Evolutionary conservation across 1,140 invertebrate species (phyloP).

Genomic region (Phymastichus coffea): DNA sequence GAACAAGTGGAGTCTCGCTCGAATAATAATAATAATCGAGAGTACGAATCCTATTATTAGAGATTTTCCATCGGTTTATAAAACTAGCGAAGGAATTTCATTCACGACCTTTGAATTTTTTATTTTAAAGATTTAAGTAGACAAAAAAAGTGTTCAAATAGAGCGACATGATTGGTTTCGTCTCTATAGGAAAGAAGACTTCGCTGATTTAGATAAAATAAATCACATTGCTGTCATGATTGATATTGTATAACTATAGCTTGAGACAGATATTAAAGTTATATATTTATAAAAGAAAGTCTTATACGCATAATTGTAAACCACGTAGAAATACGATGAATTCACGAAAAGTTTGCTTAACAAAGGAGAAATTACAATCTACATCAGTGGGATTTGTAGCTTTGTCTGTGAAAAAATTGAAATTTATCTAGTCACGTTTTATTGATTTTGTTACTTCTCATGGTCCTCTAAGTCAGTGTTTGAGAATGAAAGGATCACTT

Average conservation of each 20-base stretch:
- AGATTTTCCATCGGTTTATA: constrained; percentile 15
- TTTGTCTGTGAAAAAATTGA: constrained; percentile 6
- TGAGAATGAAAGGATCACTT: too few species aligned
- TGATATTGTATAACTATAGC: constrained; percentile 23
- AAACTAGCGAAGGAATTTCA: constrained; percentile 24
- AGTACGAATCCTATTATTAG: not conserved
- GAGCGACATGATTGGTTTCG: not conserved
- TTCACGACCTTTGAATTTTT: not conserved
- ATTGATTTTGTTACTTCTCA: too few species aligned
- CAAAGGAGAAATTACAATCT: constrained; percentile 16
- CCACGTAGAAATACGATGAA: constrained; percentile 19
- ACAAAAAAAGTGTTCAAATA: constrained; percentile 2
- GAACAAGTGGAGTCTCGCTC: too few species aligned
- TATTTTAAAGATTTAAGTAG: not conserved
- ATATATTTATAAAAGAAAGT: constrained; percentile 37
- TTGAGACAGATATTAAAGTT: constrained; percentile 24
- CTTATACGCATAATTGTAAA: constrained; percentile 29
- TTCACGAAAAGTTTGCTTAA: not conserved
- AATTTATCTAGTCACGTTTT: not conserved
- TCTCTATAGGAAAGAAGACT: not conserved
- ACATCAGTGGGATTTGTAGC: not conserved
- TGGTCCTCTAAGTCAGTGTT: too few species aligned
- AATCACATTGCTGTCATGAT: constrained; percentile 18
- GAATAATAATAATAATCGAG: too few species aligned
- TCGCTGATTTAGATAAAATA: constrained; percentile 14